Percentiles rank a stretch among this genome's conserved stretches.
phyloP scores from a whole-genome alignment of 2,797 vertebrate species.

The Pogoniulus pusillus region DNA sequence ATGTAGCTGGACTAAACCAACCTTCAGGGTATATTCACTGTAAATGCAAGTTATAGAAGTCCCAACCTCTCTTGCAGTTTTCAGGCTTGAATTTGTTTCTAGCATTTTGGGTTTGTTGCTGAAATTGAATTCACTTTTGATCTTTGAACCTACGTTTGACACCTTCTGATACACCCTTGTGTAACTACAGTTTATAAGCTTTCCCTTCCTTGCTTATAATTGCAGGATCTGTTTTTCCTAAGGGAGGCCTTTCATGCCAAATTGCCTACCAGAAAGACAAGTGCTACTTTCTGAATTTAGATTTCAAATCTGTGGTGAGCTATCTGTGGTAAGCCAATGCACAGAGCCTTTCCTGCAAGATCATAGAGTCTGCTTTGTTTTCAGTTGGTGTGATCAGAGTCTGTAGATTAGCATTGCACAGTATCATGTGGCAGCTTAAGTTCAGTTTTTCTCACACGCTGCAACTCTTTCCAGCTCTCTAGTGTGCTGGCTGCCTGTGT shows the following conservation, averaged over 20 bases:
- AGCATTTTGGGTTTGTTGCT: fast-evolving
- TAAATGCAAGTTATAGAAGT: not conserved
- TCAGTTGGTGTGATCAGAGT: not conserved
- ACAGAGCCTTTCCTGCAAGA: not conserved
- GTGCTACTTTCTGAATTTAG: not conserved
- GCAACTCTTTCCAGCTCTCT: not conserved
- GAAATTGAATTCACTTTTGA: not conserved
- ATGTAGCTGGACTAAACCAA: not conserved
- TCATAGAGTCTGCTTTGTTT: fast-evolving
- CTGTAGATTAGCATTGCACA: fast-evolving
- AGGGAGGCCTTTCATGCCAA: not conserved
- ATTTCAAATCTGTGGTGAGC: not conserved
- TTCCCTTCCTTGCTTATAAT: not conserved
- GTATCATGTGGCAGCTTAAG: fast-evolving
- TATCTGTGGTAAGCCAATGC: not conserved
- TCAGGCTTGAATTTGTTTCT: not conserved
- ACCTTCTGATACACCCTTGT: not conserved
- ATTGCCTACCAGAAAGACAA: not conserved
- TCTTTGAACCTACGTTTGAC: not conserved
- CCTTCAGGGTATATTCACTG: not conserved
- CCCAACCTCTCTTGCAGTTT: not conserved
- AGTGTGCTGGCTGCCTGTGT: fast-evolving
- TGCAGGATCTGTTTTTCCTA: not conserved
- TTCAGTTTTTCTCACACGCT: fast-evolving
- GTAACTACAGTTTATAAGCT: not conserved